A percentile compares a stretch with the other conserved stretches of the same genome.
These are phyloP conservation scores for Dolomedes plantarius DNA, from an alignment of 2,888 invertebrate species.

Conservation along the genomic window DNA sequence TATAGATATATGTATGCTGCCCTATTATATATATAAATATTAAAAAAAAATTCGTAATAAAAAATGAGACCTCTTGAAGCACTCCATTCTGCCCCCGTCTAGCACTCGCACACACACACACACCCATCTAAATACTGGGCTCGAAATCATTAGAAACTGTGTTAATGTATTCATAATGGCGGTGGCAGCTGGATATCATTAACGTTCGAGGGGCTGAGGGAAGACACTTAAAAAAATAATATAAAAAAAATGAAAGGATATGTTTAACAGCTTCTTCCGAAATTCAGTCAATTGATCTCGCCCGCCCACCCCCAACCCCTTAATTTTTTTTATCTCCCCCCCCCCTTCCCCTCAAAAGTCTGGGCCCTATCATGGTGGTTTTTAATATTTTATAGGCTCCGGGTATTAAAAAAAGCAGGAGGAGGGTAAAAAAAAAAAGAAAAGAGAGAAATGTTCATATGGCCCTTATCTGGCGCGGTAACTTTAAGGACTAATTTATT, in stretches of 20 bases:
- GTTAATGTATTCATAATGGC: conserved; percentile 72
- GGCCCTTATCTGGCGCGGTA: conserved; percentile 12
- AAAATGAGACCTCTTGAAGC: conserved; percentile 37
- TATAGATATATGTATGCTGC: background rate
- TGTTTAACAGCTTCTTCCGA: conserved; percentile 69
- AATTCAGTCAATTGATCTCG: conserved; percentile 65
- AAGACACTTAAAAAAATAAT: background rate
- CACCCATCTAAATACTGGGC: conserved; percentile 32
- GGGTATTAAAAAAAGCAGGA: background rate
- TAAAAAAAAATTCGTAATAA: conserved; percentile 32
- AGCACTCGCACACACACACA: no score
- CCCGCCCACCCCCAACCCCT: background rate
- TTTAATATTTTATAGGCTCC: conserved; percentile 16
- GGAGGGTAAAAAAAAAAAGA: background rate
- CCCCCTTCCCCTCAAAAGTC: conserved; percentile 1
- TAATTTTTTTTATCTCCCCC: conserved; percentile 32
- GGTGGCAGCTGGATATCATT: conserved; percentile 69
- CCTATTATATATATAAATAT: conserved; percentile 49
- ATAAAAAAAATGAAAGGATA: conserved; percentile 43
- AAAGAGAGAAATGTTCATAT: background rate
- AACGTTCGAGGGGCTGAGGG: conserved; percentile 21
- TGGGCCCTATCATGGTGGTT: conserved; percentile 32
- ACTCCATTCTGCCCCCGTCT: conserved; percentile 6
- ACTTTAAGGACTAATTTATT: conserved; percentile 24
- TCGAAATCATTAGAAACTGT: conserved; percentile 68